phyloP scores from a whole-genome alignment of 2,113 vertebrate species.

The Terrapene triunguis region DNA sequence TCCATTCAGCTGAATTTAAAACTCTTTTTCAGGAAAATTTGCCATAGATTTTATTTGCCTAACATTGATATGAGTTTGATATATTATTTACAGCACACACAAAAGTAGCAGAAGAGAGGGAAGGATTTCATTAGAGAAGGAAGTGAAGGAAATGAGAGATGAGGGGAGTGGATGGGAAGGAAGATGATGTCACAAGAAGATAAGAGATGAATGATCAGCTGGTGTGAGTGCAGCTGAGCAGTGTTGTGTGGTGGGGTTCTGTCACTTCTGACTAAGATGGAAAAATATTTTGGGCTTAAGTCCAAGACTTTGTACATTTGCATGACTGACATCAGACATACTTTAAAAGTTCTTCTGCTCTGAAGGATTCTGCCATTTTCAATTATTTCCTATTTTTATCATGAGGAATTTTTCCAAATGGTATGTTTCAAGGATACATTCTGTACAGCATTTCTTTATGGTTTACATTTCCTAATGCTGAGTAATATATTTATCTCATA shows the following conservation, averaged over 20 bases:
- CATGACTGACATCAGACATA: background rate
- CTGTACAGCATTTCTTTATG: background rate
- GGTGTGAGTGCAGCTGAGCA: background rate
- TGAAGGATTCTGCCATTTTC: background rate
- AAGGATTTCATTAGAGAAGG: background rate
- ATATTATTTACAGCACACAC: background rate
- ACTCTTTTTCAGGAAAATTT: background rate
- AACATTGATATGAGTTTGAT: background rate
- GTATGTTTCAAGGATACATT: background rate
- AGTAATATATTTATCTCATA: background rate
- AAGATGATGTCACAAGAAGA: background rate
- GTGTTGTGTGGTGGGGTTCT: background rate
- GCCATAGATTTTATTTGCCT: background rate
- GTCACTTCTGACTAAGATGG: background rate
- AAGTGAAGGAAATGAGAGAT: background rate
- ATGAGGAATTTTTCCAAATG: background rate
- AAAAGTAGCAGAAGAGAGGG: background rate
- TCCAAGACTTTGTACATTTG: background rate
- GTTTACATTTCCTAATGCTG: background rate
- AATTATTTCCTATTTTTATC: background rate
- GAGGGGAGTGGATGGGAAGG: fast-evolving
- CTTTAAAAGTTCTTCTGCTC: background rate
- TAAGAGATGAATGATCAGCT: background rate
- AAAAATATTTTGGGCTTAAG: background rate
- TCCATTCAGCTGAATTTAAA: background rate